Base-by-base conservation (phyloP, 2,113 vertebrate species). In the Callorhinus ursinus region DNA sequence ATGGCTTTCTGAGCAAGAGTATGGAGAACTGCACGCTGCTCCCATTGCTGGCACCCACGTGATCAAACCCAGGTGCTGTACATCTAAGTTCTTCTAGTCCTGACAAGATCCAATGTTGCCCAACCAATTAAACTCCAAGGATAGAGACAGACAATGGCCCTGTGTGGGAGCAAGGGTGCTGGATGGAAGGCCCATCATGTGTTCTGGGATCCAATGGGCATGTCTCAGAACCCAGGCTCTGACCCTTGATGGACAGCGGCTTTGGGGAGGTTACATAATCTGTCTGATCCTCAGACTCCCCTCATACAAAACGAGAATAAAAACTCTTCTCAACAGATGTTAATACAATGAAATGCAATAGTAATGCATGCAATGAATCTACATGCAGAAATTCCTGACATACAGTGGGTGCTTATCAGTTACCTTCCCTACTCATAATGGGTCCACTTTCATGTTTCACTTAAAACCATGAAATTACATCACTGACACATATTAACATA, bases 161-260 rank as follows among this genome's bases (percentile, higher is more conserved):
- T 51, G 21, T 42, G 2, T 57, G 63, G 42, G 63, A 31, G 39
- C 4, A 7, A 0, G 4, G n/a, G 57, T 5, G 28, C 53, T 5
- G 10, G 33, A 28, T 1, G 5, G 36, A 42, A 65, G 12, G 2
- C 26, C 69, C 33, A 18, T 28, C 63, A 5, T 14, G 31, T 42
- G 36, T 36, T 28, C 67, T 61, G 22, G 15, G 51, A 33, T 1
- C 51, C 57, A 19, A 0, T 0, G 7, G 33, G 2, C 19, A 1
- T 12, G 26, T 15, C 46, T 49, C 39, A 31, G 51, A 57, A 69
- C 53, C 42, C 1, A 10, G 18, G 10, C 6, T 95, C 57, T 42
- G 42, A 59, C 33, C 53, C 36, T 77, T 36, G 39, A 57, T 33
- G n/a, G 24, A 36, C 0, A 19, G 13, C 9, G 33, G 36, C 42